A percentile compares a stretch with the other conserved stretches of the same genome.
These are phyloP conservation scores for Siniperca scherzeri DNA, from an alignment of 2,797 vertebrate species.

Conservation along the genomic window DNA sequence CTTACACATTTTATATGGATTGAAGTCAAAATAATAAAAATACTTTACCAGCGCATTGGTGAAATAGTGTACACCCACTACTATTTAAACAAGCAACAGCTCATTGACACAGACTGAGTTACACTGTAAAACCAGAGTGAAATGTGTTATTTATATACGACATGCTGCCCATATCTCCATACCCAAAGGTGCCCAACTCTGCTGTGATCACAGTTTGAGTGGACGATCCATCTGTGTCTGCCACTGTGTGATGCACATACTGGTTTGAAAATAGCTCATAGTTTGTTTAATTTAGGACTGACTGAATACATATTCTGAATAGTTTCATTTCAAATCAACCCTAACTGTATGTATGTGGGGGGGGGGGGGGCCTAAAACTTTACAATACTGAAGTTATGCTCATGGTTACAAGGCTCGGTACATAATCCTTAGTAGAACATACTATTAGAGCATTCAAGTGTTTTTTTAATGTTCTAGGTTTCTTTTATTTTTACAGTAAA, in stretches of 20 bases:
- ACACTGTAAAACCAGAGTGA: background rate
- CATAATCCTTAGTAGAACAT: background rate
- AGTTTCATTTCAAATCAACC: background rate
- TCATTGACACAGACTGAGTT: background rate
- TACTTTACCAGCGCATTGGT: background rate
- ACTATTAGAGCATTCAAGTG: background rate
- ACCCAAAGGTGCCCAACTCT: constrained; percentile 27
- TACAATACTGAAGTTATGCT: background rate
- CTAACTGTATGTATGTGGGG: background rate
- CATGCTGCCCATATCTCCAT: constrained; percentile 23
- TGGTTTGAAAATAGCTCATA: constrained; percentile 31
- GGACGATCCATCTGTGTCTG: constrained; percentile 58
- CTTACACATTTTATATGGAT: background rate
- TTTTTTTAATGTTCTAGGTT: background rate
- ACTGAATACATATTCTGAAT: background rate
- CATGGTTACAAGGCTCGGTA: background rate
- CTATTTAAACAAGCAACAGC: background rate
- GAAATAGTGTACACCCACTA: background rate
- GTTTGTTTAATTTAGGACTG: background rate
- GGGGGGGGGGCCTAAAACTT: background rate
- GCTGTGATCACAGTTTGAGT: constrained; percentile 38
- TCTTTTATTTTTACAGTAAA: background rate
- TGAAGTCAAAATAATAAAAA: background rate
- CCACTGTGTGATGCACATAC: constrained; percentile 34
- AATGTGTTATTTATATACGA: constrained; percentile 21